Percentiles rank a stretch among this genome's conserved stretches.
Conservation (phyloP, 2,888 invertebrate species). For the Monopis laevigella region DNA sequence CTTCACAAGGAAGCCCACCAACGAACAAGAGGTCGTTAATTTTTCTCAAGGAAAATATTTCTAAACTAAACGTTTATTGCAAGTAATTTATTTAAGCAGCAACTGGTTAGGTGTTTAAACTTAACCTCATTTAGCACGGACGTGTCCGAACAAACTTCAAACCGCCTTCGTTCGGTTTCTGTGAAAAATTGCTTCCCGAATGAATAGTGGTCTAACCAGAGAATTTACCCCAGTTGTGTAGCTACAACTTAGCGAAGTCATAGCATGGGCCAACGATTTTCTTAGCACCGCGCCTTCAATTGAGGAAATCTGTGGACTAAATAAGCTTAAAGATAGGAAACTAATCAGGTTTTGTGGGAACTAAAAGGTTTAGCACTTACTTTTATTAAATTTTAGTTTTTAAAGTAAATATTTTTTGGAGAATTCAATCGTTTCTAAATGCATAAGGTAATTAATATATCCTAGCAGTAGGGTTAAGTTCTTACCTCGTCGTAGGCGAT, state of each 20-base stretch:
- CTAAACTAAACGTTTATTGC: neutral
- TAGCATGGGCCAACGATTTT: conserved; percentile 45
- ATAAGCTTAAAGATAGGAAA: too few relatives aligned
- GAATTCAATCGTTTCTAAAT: too few relatives aligned
- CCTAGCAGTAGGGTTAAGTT: too few relatives aligned
- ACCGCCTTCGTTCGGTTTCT: conserved; percentile 24
- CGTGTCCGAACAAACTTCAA: conserved; percentile 4
- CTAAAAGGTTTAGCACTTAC: too few relatives aligned
- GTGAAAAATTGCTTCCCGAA: conserved; percentile 45
- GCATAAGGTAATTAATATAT: too few relatives aligned
- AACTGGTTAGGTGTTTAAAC: conserved; percentile 5
- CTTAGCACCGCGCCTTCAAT: conserved; percentile 38
- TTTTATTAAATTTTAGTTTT: too few relatives aligned
- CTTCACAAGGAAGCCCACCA: too few relatives aligned
- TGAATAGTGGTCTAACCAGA: conserved; percentile 31
- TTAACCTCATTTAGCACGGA: conserved; percentile 3
- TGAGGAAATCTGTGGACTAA: conserved; percentile 42
- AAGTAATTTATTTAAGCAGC: too few relatives aligned
- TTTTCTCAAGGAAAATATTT: neutral
- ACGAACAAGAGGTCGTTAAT: too few relatives aligned
- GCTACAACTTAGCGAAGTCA: conserved; percentile 30
- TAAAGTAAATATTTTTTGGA: too few relatives aligned
- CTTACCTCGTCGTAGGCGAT: too few relatives aligned
- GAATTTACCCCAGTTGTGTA: conserved; percentile 48
- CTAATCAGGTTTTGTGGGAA: too few relatives aligned